phyloP scores from a whole-genome alignment of 1,140 invertebrate genomes.

The Lineus longissimus region DNA sequence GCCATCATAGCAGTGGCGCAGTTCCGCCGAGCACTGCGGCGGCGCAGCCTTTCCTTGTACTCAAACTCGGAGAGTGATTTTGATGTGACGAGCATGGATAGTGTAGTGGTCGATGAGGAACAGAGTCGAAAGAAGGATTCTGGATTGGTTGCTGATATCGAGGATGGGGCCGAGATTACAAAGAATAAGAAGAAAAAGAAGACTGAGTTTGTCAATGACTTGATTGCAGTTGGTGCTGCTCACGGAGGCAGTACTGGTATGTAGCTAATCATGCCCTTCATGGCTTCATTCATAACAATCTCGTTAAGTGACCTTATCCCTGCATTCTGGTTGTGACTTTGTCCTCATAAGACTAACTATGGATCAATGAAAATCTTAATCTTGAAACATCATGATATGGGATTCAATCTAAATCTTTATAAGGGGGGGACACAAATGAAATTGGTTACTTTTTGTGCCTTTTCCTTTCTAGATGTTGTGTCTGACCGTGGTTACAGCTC shows the following conservation, averaged over 20 bases:
- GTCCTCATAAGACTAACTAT: no score
- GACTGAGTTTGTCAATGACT: conserved; percentile 10
- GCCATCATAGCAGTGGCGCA: conserved; percentile 86
- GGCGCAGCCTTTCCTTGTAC: conserved; percentile 42
- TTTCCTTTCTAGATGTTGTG: no score
- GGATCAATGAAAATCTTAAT: no score
- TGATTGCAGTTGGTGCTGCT: conserved; percentile 6
- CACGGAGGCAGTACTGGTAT: background rate
- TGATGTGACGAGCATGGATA: conserved; percentile 46
- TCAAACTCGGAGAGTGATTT: conserved; percentile 52
- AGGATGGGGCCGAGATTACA: conserved; percentile 21
- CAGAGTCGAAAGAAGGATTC: conserved; percentile 17
- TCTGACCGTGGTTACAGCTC: conserved; percentile 58
- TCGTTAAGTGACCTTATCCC: no score
- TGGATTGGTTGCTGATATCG: conserved; percentile 12
- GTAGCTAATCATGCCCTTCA: background rate
- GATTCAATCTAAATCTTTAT: no score
- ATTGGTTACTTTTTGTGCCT: no score
- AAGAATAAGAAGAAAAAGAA: conserved; percentile 11
- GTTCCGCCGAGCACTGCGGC: conserved; percentile 40
- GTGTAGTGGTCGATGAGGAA: conserved; percentile 48
- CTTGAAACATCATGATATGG: no score
- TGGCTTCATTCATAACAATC: no score
- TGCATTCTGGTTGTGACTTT: no score
- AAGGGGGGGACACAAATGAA: no score